Conservation (phyloP, 1,140 invertebrate species). For the Zaprionus capensis region DNA sequence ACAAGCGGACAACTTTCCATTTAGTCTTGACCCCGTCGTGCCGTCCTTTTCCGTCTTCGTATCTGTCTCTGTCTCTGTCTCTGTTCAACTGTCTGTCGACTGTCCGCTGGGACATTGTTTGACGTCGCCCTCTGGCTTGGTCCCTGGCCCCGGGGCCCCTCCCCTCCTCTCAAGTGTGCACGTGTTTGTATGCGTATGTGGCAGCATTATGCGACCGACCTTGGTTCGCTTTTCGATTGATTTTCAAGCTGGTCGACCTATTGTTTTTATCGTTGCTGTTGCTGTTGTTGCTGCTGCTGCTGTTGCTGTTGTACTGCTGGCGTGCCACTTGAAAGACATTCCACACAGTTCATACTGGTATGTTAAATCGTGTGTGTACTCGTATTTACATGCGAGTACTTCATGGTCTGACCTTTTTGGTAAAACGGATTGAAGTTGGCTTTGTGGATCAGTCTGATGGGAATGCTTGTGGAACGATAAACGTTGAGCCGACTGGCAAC, state of each 20-base stretch:
- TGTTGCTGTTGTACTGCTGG: constrained; percentile 22
- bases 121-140: constrained; percentile 47
- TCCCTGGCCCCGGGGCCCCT: neutral
- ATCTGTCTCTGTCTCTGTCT: constrained; percentile 12
- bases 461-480: neutral
- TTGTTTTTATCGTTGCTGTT: constrained; percentile 31
- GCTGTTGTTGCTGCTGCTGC: constrained; percentile 33
- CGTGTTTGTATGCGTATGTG: constrained; percentile 11
- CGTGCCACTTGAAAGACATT: constrained; percentile 29
- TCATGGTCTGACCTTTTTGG: neutral
- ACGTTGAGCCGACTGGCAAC: no score
- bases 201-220: constrained; percentile 32
- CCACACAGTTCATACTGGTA: constrained; percentile 14
- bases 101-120: constrained; percentile 56
- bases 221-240: constrained; percentile 65
- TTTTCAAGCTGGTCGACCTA: constrained; percentile 41
- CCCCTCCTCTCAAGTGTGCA: no score
- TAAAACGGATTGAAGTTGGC: neutral
- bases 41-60: constrained; percentile 58
- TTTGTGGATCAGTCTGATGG: neutral
- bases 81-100: constrained; percentile 49
- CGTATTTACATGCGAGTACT: constrained; percentile 6
- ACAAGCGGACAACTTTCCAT: neutral
- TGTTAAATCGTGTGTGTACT: constrained; percentile 6
- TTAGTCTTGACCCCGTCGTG: constrained; percentile 1